Percentiles rank a stretch among this genome's conserved stretches.
These are phyloP conservation scores for Syrrhaptes paradoxus DNA, from an alignment of 2,113 vertebrate genomes.

Conservation along the genomic window DNA sequence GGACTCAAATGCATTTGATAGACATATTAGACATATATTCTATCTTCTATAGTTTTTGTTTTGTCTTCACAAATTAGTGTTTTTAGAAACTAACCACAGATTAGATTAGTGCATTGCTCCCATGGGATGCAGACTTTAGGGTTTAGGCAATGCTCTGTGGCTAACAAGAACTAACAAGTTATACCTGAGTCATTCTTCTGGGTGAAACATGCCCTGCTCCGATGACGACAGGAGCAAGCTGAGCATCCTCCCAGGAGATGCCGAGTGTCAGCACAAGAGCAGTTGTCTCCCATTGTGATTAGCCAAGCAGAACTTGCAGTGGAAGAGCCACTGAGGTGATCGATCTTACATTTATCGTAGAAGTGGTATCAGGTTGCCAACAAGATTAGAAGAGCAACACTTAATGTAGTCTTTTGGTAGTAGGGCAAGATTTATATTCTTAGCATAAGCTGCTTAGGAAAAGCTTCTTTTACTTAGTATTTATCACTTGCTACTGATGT, in stretches of 20 bases:
- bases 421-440: neutral
- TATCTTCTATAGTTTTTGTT: neutral
- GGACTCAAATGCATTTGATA: neutral
- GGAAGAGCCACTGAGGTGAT: neutral
- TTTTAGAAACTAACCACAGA: neutral
- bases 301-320: neutral
- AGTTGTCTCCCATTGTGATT: neutral
- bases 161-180: slow-evolving; percentile 45
- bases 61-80: slow-evolving; percentile 16
- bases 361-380: neutral
- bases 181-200: slow-evolving; percentile 15
- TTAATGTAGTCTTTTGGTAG: neutral
- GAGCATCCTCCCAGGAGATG: neutral
- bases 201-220: neutral
- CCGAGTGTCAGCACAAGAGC: neutral
- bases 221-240: neutral
- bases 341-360: neutral
- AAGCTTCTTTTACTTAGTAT: neutral
- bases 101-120: neutral
- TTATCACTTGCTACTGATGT: slow-evolving; percentile 5
- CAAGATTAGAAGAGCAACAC: neutral
- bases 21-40: neutral
- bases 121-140: neutral
- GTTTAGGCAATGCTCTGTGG: slow-evolving; percentile 4
- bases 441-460: slow-evolving; percentile 27